A percentile compares a stretch with the other conserved stretches of the same genome.
phyloP scores from a whole-genome alignment of 2,797 vertebrate genomes.

The Anguilla megastoma region DNA sequence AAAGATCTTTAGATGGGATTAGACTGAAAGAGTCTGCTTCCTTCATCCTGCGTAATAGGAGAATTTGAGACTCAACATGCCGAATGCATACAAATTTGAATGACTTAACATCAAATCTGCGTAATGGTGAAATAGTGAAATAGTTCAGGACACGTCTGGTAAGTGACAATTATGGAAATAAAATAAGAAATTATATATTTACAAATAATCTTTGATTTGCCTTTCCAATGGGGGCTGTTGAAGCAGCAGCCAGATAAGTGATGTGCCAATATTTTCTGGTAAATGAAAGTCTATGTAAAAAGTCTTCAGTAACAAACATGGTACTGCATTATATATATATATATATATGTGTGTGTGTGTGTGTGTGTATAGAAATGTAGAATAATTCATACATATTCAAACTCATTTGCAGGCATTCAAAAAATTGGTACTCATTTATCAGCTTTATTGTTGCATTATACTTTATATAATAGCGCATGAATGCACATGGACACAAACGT shows the following conservation, averaged over 20 bases:
- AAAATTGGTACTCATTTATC: neutral
- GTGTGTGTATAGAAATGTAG: neutral
- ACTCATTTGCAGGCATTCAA: neutral
- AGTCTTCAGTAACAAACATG: no score
- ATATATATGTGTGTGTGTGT: no score
- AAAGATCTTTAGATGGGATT: neutral
- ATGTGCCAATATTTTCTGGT: no score
- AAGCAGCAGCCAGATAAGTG: no score
- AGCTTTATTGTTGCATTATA: neutral
- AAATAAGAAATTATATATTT: neutral
- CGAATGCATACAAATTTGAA: neutral
- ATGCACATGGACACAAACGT: neutral
- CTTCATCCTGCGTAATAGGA: neutral
- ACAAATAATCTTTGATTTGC: neutral
- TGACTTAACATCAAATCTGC: neutral
- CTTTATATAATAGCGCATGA: neutral
- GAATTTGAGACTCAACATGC: neutral
- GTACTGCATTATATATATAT: no score
- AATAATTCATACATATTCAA: neutral
- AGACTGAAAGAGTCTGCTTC: neutral
- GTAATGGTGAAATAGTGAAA: neutral
- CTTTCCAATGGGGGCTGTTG: neutral
- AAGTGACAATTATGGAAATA: neutral
- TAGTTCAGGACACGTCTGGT: neutral
- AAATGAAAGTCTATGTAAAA: no score